phyloP scores from a whole-genome alignment of 2,113 vertebrate species.

The Podarcis muralis region DNA sequence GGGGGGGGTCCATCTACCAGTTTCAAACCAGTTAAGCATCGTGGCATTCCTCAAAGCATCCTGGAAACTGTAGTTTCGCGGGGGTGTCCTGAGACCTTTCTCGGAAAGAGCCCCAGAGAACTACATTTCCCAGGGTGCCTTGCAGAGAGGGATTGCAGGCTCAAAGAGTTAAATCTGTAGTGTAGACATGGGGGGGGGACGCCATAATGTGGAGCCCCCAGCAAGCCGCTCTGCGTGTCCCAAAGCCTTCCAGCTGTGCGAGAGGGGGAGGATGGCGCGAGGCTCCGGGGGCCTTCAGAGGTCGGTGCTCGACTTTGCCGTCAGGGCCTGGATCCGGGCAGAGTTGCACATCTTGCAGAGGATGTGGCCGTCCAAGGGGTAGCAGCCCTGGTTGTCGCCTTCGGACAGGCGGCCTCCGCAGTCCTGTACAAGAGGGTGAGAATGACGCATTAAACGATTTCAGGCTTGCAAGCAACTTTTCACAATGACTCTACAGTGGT shows the following conservation, averaged over 20 bases:
- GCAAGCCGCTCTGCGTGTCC: constrained; percentile 35
- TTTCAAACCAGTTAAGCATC: too few relatives aligned
- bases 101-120: background rate
- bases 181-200: background rate
- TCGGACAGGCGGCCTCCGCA: constrained; percentile 94
- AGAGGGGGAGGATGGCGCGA: constrained; percentile 49
- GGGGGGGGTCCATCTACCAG: too few relatives aligned
- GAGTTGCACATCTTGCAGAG: constrained; percentile 98
- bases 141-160: background rate
- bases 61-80: background rate
- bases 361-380: constrained; percentile 95
- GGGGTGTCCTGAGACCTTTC: background rate
- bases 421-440: constrained; percentile 78
- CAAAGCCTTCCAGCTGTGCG: constrained; percentile 63
- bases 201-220: too few relatives aligned
- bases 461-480: background rate
- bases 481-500: too few relatives aligned
- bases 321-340: constrained; percentile 91
- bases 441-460: background rate
- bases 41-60: background rate
- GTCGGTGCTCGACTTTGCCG: constrained; percentile 97
- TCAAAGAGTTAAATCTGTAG: background rate
- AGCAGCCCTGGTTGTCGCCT: constrained; percentile 98
- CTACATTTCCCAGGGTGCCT: background rate
- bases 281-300: constrained; percentile 81